These are phyloP conservation scores for Machimus atricapillus DNA, from an alignment of 2,888 invertebrate species.

Conservation along the genomic window DNA sequence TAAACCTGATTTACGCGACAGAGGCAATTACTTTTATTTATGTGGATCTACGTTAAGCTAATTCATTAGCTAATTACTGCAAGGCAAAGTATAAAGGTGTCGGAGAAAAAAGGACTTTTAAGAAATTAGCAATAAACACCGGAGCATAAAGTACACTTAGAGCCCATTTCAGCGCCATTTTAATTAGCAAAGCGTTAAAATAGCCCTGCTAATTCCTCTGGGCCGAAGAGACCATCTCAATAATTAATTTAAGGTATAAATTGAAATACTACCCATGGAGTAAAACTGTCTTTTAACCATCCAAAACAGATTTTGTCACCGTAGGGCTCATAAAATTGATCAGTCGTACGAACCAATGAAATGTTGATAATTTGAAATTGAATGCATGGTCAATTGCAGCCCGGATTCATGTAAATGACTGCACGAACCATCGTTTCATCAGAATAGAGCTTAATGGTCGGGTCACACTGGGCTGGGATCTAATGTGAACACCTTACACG, in stretches of 20 bases:
- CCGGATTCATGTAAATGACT: background rate
- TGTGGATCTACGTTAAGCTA: conserved; percentile 18
- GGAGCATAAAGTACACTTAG: conserved; percentile 20
- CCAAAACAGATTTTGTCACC: background rate
- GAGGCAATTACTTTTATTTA: conserved; percentile 23
- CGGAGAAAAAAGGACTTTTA: background rate
- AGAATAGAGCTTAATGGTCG: background rate
- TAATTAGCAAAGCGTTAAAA: conserved; percentile 20
- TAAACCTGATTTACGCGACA: conserved; percentile 27
- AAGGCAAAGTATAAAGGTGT: conserved; percentile 2
- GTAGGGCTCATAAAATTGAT: background rate
- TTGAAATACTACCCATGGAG: background rate
- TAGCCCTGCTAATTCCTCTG: background rate
- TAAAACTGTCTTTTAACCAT: background rate
- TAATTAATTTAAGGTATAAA: conserved; percentile 26
- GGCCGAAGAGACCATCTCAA: background rate
- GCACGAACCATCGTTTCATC: background rate
- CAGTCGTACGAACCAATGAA: background rate
- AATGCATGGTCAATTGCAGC: background rate
- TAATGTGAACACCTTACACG: background rate
- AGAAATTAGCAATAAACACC: conserved; percentile 30
- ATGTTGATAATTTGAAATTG: background rate
- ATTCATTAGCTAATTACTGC: conserved; percentile 34
- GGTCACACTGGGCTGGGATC: background rate
- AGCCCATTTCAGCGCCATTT: background rate